phyloP scores from a whole-genome alignment of 2,113 vertebrate genomes.

The Argyrosomus japonicus region DNA sequence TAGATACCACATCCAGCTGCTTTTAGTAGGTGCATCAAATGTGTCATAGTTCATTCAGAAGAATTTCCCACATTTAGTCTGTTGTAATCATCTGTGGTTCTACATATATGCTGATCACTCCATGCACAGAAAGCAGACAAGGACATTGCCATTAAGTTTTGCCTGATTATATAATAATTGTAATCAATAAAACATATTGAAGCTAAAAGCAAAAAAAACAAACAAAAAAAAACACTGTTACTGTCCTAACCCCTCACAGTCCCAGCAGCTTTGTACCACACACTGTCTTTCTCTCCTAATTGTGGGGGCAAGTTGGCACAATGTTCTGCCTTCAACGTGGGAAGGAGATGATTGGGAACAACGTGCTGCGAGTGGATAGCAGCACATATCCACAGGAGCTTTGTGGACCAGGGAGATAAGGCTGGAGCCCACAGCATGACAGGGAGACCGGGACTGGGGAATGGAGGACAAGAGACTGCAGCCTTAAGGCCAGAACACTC shows the following conservation, averaged over 20 bases:
- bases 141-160: neutral
- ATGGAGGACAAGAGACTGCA: conserved; percentile 64
- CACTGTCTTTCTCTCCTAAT: conserved; percentile 60
- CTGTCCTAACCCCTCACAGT: conserved; percentile 28
- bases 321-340: conserved; percentile 49
- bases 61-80: neutral
- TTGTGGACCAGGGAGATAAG: conserved; percentile 79
- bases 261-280: conserved; percentile 46
- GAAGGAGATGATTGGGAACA: conserved; percentile 66
- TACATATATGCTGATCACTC: neutral
- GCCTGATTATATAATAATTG: neutral
- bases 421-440: conserved; percentile 63
- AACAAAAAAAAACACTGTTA: neutral
- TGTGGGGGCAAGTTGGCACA: conserved; percentile 62
- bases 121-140: neutral
- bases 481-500: conserved; percentile 73
- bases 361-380: conserved; percentile 69
- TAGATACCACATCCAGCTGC: conserved; percentile 29
- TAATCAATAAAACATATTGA: neutral
- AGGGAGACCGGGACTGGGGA: conserved; percentile 52
- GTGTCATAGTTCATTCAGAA: conserved; percentile 18
- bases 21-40: neutral
- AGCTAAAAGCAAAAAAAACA: neutral
- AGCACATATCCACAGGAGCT: conserved; percentile 76
- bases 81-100: neutral